Percentiles rank a stretch among this genome's conserved stretches.
phyloP scores from a whole-genome alignment of 2,113 vertebrate genomes.

The Halichoerus grypus region DNA sequence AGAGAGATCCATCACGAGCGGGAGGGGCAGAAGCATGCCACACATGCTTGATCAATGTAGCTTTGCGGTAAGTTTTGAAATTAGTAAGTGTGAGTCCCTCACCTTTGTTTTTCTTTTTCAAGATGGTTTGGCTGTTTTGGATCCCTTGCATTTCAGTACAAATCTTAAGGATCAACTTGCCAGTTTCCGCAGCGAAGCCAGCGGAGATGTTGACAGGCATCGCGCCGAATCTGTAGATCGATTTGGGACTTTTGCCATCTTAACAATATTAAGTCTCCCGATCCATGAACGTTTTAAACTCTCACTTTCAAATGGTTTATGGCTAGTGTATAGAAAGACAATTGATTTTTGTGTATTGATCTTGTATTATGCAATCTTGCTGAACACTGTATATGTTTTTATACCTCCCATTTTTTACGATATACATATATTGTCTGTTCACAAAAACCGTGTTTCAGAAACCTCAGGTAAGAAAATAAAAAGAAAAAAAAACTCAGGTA shows the following conservation, averaged over 20 bases:
- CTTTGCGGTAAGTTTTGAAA: constrained; percentile 24
- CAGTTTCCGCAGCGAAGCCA: not conserved
- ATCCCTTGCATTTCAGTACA: not conserved
- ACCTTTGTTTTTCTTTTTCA: constrained; percentile 18
- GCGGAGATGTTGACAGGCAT: not conserved
- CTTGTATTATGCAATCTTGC: not conserved
- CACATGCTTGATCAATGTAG: not conserved
- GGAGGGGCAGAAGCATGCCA: not conserved
- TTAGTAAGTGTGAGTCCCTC: not conserved
- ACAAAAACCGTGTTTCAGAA: not conserved
- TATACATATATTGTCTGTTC: not conserved
- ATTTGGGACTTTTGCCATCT: not conserved
- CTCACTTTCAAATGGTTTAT: not conserved
- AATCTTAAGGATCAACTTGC: not conserved
- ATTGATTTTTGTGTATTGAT: not conserved
- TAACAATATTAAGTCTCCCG: not conserved
- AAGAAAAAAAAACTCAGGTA: not conserved
- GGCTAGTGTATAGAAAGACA: not conserved
- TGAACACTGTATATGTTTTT: not conserved
- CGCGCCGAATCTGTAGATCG: not conserved
- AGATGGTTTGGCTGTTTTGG: not conserved
- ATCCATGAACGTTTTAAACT: not conserved
- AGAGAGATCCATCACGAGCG: not conserved
- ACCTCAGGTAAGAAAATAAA: not conserved
- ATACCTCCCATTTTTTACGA: not conserved